Base-by-base conservation (phyloP, 1,140 invertebrate genomes). In the Panagrolaimus sp. region DNA sequence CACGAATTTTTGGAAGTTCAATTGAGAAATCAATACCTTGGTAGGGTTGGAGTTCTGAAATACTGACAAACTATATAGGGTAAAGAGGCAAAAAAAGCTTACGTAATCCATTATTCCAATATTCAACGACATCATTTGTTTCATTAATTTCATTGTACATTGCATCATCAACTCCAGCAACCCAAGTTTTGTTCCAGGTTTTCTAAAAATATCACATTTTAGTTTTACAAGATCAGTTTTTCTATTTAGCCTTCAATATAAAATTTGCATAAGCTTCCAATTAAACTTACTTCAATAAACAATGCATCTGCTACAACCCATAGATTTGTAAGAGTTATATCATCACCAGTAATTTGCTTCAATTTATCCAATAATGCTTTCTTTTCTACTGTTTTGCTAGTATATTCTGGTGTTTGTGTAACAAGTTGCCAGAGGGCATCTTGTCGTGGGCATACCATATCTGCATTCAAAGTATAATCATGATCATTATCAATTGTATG, bases 21-120 rank as follows among this genome's bases (percentile, higher is more conserved):
- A 48, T 27, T 9, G 25, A 25, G 51, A 75, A 77, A 45, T 75
- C 45, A 13, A 71, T 23, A 5, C 76, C 74, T 42, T 79, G 11
- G n/a, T 11, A 20, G 8, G 48, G 48, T 5, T 16, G 25, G 9
- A 51, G 2, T 16, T 25, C 48, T 51, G 5, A 16, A 51, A 51
- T 11, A 8, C 7, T 51, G 48, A 0, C 16, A 13, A n/a, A n/a
- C n/a, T n/a, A n/a, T n/a, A 51, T 51, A 13, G 48, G n/a, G n/a
- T n/a, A n/a, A n/a, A n/a, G n/a, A n/a, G 31, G 7, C 31, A 38
- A 38, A 4, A 38, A 7, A 57, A 57, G 20, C 51, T 27, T 3
- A 57, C 67, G 66, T 2, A 69, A 23, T 14, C 67, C 67, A 66
- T 69, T 67, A 42, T 45, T 23, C 27, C 16, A 16, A 9, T 65